Evolutionary conservation across 2,888 invertebrate species (phyloP).

Genomic region (Petrolisthes manimaculis): DNA sequence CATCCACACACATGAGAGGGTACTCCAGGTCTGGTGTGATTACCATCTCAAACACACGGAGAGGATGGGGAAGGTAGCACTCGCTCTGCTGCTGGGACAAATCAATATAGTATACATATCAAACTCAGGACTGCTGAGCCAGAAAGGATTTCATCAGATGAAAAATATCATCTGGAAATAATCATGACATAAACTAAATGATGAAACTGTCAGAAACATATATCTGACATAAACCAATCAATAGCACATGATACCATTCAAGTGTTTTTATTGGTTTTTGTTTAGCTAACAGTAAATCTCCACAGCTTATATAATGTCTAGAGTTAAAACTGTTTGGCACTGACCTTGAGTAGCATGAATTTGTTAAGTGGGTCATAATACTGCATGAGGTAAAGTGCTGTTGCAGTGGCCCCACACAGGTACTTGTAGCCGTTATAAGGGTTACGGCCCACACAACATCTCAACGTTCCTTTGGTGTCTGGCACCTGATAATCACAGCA

Average conservation of each 20-base stretch:
- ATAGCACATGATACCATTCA: too few relatives aligned
- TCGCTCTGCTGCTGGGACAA: conserved; percentile 79
- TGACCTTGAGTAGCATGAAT: conserved; percentile 92
- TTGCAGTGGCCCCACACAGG: conserved; percentile 93
- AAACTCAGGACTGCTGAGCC: not conserved
- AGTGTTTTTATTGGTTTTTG: too few relatives aligned
- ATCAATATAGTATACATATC: conserved; percentile 54
- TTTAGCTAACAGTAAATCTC: too few relatives aligned
- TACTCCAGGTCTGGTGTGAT: conserved; percentile 96
- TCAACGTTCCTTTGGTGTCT: conserved; percentile 93
- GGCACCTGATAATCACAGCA: conserved; percentile 77
- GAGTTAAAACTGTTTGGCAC: conserved; percentile 28
- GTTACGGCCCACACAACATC: conserved; percentile 96
- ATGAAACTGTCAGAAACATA: too few relatives aligned
- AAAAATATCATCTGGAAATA: not conserved
- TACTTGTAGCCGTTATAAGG: conserved; percentile 99
- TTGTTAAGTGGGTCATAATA: conserved; percentile 89
- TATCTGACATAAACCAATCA: too few relatives aligned
- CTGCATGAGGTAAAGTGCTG: conserved; percentile 96
- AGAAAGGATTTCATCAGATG: not conserved
- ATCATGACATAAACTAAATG: too few relatives aligned
- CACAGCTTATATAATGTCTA: too few relatives aligned
- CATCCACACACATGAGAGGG: conserved; percentile 95
- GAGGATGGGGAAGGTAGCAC: conserved; percentile 80
- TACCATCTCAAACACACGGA: conserved; percentile 94